phyloP scores from a whole-genome alignment of 2,113 vertebrate genomes.

The Euleptes europaea region DNA sequence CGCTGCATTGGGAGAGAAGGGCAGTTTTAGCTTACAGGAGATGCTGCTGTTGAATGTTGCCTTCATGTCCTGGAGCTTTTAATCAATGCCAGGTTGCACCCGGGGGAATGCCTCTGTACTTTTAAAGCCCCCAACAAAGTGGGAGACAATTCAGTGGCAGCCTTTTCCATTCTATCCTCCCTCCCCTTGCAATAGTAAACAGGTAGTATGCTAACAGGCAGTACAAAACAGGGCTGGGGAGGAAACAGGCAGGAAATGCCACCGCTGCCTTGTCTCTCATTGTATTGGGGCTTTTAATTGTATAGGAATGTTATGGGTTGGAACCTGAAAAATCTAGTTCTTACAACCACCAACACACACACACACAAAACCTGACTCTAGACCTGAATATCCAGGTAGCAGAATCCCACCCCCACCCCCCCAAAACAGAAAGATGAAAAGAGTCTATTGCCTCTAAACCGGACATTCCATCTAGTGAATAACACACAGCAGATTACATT shows the following conservation, averaged over 20 bases:
- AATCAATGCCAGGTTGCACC: background rate
- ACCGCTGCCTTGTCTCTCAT: background rate
- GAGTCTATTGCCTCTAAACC: background rate
- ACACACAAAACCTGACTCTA: background rate
- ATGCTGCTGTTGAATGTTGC: background rate
- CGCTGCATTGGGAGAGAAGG: background rate
- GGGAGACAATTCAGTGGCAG: background rate
- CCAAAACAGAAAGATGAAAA: background rate
- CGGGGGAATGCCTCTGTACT: background rate
- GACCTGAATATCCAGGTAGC: background rate
- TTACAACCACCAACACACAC: background rate
- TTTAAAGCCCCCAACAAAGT: background rate
- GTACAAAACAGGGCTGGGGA: background rate
- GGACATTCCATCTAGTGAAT: slow-evolving; percentile 12
- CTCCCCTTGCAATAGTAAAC: too few relatives aligned
- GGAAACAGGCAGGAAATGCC: background rate
- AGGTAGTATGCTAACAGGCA: too few relatives aligned
- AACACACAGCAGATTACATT: slow-evolving; percentile 27
- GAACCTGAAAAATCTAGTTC: background rate
- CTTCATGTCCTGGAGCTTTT: background rate
- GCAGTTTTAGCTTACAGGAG: background rate
- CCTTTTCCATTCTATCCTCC: background rate
- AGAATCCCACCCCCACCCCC: background rate
- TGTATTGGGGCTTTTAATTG: background rate
- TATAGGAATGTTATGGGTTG: background rate